These are phyloP conservation scores for Onchidella celtica DNA, from an alignment of 2,888 invertebrate genomes.

Conservation along the genomic window DNA sequence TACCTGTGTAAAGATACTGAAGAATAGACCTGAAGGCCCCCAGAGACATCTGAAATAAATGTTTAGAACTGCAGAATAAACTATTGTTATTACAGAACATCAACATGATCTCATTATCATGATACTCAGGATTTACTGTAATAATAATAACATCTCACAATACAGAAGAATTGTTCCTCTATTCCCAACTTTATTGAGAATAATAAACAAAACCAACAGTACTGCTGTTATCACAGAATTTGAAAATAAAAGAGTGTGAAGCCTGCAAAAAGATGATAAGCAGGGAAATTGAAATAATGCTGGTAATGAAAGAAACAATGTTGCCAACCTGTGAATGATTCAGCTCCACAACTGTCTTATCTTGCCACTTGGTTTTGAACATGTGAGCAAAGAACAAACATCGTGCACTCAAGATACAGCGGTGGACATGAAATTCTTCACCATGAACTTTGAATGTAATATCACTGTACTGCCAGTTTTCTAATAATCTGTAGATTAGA, in stretches of 20 bases:
- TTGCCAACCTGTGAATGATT: constrained; percentile 70
- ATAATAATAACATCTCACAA: no score
- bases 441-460: constrained; percentile 80
- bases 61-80: no score
- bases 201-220: no score
- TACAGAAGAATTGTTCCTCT: no score
- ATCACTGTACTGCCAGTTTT: constrained; percentile 78
- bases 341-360: constrained; percentile 74
- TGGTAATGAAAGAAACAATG: no score
- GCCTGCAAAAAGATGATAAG: background rate
- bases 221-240: no score
- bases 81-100: no score
- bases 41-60: constrained; percentile 75
- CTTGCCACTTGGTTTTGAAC: constrained; percentile 80
- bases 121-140: no score
- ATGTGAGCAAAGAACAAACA: constrained; percentile 80
- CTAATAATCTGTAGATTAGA: constrained; percentile 67
- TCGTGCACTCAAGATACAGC: constrained; percentile 80
- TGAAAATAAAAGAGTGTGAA: no score
- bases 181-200: no score
- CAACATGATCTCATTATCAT: no score
- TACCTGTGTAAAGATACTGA: constrained; percentile 81
- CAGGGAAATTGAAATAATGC: background rate
- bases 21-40: constrained; percentile 80
- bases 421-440: constrained; percentile 79